A percentile compares a stretch with the other conserved stretches of the same genome.
Evolutionary conservation across 2,797 vertebrate species (phyloP).

Genomic region (Sebastolobus alascanus): DNA sequence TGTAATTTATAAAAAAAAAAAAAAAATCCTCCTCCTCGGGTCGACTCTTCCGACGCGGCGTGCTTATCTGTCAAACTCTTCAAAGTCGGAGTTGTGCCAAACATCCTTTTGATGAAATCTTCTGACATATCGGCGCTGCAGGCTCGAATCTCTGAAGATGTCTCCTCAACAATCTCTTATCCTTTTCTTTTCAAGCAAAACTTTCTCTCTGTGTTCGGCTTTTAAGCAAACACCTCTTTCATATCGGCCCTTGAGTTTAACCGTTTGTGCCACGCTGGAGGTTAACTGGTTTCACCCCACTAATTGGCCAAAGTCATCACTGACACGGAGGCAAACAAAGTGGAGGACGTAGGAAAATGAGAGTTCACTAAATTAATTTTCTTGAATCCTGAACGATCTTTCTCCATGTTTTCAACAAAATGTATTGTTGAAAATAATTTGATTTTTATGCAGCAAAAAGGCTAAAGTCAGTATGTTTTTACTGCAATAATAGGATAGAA

Average conservation of each 20-base stretch:
- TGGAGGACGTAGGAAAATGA: constrained; percentile 19
- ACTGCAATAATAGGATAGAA: not conserved
- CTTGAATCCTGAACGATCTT: not conserved
- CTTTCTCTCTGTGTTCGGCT: constrained; percentile 33
- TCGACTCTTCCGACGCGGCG: constrained; percentile 37
- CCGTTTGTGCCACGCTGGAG: constrained; percentile 60
- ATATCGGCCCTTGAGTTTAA: constrained; percentile 24
- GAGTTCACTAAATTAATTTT: not conserved
- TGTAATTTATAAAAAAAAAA: constrained; percentile 46
- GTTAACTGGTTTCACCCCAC: constrained; percentile 86
- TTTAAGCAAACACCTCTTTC: constrained; percentile 48
- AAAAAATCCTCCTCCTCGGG: constrained; percentile 49
- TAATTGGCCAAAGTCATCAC: constrained; percentile 86
- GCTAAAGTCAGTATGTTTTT: not conserved
- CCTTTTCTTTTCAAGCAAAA: constrained; percentile 41
- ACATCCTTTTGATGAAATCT: constrained; percentile 65
- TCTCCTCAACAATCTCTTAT: constrained; percentile 48
- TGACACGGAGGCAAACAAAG: constrained; percentile 85
- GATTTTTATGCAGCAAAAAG: not conserved
- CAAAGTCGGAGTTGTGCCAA: constrained; percentile 63
- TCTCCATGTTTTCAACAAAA: not conserved
- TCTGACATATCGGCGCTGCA: constrained; percentile 56
- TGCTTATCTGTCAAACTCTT: constrained; percentile 69
- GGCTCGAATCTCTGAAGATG: constrained; percentile 50
- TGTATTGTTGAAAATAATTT: not conserved